These are phyloP conservation scores for Odontamblyopus lacepedii DNA, from an alignment of 2,797 vertebrate genomes.

Conservation along the genomic window DNA sequence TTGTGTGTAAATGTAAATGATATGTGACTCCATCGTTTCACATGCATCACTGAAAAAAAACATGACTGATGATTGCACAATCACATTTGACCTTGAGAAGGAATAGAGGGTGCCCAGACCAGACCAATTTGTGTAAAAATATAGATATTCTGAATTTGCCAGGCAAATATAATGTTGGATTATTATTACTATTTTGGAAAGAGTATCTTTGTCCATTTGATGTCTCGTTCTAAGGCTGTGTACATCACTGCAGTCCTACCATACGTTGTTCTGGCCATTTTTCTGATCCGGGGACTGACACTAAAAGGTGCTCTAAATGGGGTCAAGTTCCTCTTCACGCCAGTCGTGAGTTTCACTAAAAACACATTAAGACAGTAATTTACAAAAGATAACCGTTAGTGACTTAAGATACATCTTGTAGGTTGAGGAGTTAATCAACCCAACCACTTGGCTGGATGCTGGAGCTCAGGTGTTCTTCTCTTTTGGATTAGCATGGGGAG, in stretches of 20 bases:
- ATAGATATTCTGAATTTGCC: no score
- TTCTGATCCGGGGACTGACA: slow-evolving; percentile 89
- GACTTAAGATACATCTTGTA: slow-evolving; percentile 42
- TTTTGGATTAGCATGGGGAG: slow-evolving; percentile 92
- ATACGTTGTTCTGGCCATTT: slow-evolving; percentile 91
- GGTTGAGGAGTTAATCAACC: slow-evolving; percentile 86
- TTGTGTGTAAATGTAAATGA: no score
- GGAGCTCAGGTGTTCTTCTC: slow-evolving; percentile 95
- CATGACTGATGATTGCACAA: no score
- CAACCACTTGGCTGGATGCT: slow-evolving; percentile 91
- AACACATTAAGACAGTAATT: background rate
- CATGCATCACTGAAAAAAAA: no score
- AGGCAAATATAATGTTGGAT: no score
- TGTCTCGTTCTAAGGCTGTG: slow-evolving; percentile 79
- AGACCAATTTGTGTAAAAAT: no score
- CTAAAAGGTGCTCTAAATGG: slow-evolving; percentile 88
- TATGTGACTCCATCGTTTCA: no score
- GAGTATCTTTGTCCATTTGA: no score
- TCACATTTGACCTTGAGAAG: no score
- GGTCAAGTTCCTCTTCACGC: slow-evolving; percentile 89
- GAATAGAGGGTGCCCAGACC: no score
- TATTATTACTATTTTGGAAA: no score
- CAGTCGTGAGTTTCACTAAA: slow-evolving; percentile 77
- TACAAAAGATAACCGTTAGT: background rate
- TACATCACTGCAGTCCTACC: slow-evolving; percentile 94